phyloP scores from a whole-genome alignment of 2,113 vertebrate genomes.

The Myxocyprinus asiaticus region DNA sequence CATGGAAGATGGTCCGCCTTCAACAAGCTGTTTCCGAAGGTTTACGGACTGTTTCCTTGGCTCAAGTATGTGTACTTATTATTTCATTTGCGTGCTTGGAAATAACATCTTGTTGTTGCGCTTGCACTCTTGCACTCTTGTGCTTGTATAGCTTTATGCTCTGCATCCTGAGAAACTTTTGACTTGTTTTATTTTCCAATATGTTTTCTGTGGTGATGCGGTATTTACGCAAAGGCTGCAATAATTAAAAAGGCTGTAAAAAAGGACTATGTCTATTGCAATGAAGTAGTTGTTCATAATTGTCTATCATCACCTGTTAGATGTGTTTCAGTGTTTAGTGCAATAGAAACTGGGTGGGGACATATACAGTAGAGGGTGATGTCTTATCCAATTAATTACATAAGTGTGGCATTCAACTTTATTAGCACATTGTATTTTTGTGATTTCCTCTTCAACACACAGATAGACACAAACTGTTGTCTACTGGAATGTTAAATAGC shows the following conservation, averaged over 20 bases:
- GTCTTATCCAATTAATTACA: background rate
- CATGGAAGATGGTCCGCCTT: conserved; percentile 97
- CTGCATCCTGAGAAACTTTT: conserved; percentile 15
- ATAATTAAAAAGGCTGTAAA: no score
- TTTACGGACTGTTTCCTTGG: conserved; percentile 94
- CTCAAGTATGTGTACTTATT: conserved; percentile 85
- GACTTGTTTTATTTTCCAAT: background rate
- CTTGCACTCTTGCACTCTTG: no score
- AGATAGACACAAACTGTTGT: background rate
- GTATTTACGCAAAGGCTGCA: no score
- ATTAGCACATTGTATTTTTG: background rate
- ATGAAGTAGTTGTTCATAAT: background rate
- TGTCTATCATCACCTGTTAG: background rate
- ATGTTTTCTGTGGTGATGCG: no score
- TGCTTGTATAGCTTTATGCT: no score
- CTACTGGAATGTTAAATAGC: conserved; percentile 30
- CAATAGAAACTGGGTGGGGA: conserved; percentile 26
- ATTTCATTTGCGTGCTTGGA: background rate
- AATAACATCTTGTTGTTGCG: no score
- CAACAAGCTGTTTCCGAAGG: conserved; percentile 95
- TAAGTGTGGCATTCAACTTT: background rate
- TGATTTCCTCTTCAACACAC: no score
- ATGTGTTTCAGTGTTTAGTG: background rate
- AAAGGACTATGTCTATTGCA: background rate
- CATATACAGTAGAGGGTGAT: background rate